Base-by-base conservation (phyloP, 2,888 invertebrate genomes). In the Drosophila sordidula region DNA sequence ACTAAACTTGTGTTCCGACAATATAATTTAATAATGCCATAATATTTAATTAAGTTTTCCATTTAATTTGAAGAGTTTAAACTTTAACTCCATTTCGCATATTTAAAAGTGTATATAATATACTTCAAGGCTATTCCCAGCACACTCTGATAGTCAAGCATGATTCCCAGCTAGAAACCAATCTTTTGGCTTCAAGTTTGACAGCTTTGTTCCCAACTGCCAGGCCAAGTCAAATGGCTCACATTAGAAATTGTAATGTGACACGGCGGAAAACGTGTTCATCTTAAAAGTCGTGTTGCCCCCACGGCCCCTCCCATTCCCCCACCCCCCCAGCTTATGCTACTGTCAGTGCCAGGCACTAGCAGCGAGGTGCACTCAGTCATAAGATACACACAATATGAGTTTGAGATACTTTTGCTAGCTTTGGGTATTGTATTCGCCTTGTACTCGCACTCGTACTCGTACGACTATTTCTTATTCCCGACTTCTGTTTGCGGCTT, bases 201-300 rank as follows among this genome's bases (percentile, higher is more conserved):
- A 75, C 65, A 65, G 75, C 81, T 75, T 72, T 78, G 75, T 87
- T 70, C 55, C 32, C 58, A 66, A 64, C 64, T 55, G 55, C 52
- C 49, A 68, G 4, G 73, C 61, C 62, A 69, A 70, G 82, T 68
- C 66, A 65, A 62, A 81, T 81, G 75, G 61, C 75, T 67, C 59
- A 70, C 82, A 90, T 88, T 82, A 80, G 80, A 90, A 90, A 89
- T 79, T 79, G 82, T 77, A 89, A 90, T 89, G 89, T 73, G 87
- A 84, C 73, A 80, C 76, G 78, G 67, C 75, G 76, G 29, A 72
- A 80, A 82, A 82, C 80, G 89, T 88, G 87, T 88, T 75, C 87
- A 78, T 74, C 85, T 83, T 42, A 65, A 68, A 58, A 80, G 78
- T 75, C 87, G 87, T 89, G 87, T 76, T 4, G 50, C 45, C 45